A percentile compares a stretch with the other conserved stretches of the same genome.
These are phyloP conservation scores for Trachelipus rathkii DNA, from an alignment of 1,140 invertebrate genomes.

Conservation along the genomic window DNA sequence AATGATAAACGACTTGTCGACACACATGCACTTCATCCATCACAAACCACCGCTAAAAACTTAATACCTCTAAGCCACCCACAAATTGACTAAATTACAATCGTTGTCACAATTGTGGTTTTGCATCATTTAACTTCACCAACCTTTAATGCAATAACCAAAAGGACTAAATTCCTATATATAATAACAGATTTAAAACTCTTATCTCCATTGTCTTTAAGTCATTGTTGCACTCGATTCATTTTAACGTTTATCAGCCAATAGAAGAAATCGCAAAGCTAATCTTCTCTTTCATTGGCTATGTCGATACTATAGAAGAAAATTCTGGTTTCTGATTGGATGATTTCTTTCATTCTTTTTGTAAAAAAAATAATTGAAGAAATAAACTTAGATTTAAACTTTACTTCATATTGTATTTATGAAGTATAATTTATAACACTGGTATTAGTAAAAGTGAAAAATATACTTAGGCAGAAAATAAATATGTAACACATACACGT, in stretches of 20 bases:
- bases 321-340: neutral
- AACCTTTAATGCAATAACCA: neutral
- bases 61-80: neutral
- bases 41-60: neutral
- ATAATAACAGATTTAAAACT: neutral
- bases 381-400: no score
- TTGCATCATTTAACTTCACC: neutral
- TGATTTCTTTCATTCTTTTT: neutral
- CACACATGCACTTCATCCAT: neutral
- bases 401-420: no score
- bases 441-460: no score
- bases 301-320: neutral
- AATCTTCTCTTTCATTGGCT: neutral
- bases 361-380: no score
- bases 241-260: neutral
- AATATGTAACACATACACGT: no score
- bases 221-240: neutral
- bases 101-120: neutral
- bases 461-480: no score
- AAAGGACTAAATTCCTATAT: neutral
- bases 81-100: constrained; percentile 8
- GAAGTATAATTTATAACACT: no score
- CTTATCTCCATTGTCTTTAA: neutral
- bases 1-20: neutral
- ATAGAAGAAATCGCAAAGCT: neutral